Evolutionary conservation across 2,113 vertebrate species (phyloP).

Genomic region (Petroica traversi): DNA sequence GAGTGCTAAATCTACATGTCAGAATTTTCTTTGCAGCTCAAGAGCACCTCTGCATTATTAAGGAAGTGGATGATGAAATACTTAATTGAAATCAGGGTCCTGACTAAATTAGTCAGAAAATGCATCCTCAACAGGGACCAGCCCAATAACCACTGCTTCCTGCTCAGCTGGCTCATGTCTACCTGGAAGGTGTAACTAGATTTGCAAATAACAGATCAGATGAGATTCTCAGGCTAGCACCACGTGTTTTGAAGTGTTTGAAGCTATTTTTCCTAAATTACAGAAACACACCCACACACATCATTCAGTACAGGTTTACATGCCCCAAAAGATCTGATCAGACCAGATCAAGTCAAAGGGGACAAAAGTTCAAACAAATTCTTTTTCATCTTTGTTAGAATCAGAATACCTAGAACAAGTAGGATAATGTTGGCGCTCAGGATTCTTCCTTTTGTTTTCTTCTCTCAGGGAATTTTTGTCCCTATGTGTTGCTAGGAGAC

Average conservation of each 20-base stretch:
- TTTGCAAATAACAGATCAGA: not conserved
- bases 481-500: not conserved
- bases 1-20: not conserved
- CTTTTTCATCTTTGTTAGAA: not conserved
- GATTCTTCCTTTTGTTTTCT: not conserved
- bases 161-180: not conserved
- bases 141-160: not conserved
- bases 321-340: not conserved
- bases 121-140: not conserved
- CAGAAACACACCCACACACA: no score
- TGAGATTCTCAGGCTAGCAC: not conserved
- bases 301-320: not conserved
- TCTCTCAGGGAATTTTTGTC: not conserved
- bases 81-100: not conserved
- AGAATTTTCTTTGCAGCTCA: not conserved
- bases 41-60: not conserved
- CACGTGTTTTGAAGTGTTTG: not conserved
- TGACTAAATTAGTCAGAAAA: not conserved
- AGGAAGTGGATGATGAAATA: not conserved
- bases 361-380: not conserved
- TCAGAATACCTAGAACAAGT: not conserved
- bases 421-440: not conserved
- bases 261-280: not conserved
- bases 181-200: not conserved
- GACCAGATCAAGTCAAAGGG: not conserved